These are phyloP conservation scores for Agrotis exclamationis DNA, from an alignment of 2,888 invertebrate species.

Conservation along the genomic window DNA sequence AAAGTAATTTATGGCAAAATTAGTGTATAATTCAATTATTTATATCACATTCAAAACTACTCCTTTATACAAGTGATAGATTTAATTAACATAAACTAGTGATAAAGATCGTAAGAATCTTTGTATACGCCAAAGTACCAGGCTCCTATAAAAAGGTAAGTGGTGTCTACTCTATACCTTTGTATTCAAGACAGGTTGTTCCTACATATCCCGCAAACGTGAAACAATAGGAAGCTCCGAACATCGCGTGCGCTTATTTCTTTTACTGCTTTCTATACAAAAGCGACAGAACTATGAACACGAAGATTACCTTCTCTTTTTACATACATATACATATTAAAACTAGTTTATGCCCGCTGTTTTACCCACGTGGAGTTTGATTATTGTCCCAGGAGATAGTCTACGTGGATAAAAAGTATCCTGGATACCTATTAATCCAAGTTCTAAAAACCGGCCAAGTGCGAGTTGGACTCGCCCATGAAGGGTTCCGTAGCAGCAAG, in stretches of 20 bases:
- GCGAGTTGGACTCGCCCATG: too few relatives aligned
- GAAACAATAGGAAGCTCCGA: slow-evolving; percentile 35
- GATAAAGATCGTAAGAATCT: background rate
- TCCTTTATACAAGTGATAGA: too few relatives aligned
- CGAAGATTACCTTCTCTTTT: slow-evolving; percentile 5
- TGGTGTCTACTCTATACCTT: slow-evolving; percentile 21
- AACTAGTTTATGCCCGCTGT: too few relatives aligned
- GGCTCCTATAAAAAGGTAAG: slow-evolving; percentile 24
- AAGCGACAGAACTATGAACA: slow-evolving; percentile 4
- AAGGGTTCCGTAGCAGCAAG: too few relatives aligned
- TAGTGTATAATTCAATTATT: background rate
- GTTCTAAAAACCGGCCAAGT: too few relatives aligned
- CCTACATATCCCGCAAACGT: background rate
- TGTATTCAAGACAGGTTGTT: slow-evolving; percentile 21
- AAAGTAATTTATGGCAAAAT: background rate
- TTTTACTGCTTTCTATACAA: slow-evolving; percentile 27
- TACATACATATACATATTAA: too few relatives aligned
- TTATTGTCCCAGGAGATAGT: too few relatives aligned
- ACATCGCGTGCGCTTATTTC: slow-evolving; percentile 39
- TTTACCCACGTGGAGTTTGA: too few relatives aligned
- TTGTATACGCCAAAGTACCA: slow-evolving; percentile 2
- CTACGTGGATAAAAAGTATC: too few relatives aligned
- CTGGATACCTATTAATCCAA: too few relatives aligned
- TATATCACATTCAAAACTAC: background rate
- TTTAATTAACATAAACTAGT: background rate